Evolutionary conservation across 53 echinoderm and acorn worm genomes (phyloP), one percentile per base, ranked within the genome.

Genomic region (Pentamera pediparva): DNA sequence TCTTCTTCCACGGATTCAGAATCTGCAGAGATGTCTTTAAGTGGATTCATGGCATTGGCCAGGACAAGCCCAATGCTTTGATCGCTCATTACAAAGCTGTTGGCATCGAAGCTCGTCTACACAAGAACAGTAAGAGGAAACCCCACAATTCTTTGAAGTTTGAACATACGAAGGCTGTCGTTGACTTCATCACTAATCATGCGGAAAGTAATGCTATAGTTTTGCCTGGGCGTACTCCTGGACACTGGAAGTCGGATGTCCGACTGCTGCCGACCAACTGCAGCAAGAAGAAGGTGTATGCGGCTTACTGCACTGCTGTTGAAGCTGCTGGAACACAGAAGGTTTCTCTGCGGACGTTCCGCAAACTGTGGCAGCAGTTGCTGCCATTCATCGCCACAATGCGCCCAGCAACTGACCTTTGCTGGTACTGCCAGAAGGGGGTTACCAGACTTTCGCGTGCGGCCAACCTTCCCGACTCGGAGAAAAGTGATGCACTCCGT

Each of bases 361-460:
- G 35, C 55, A 8, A 10, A 32, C 51, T 72, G 11, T 45, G 73
- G 51, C 73, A 72, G 51, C 51, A 72, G 73, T 52, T 72, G 73
- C 52, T 72, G 21, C 73, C 73, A 49, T 72, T 49, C 53, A 2
- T 72, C 32, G 73, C 52, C 9, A 72, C 73, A 3, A 72, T 72
- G 73, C 28, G 73, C 27, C 29, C 73, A 72, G 51, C 50, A 50
- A 19, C 74, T 32, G 54, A 56, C 28, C 56, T 74, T 33, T 74
- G 74, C 56, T 74, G 74, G 74, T 32, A 35, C 37, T 74, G 74
- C 25, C 74, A 74, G 74, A 74, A 55, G 55, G 21, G 36, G 35
- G 74, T 56, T 21, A 74, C 74, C 54, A 74, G 56, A 26, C 35
- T 58, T 4, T 58, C 59, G 4, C 28, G 59, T 4, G 55, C 4